These are phyloP conservation scores for Theocolax elegans DNA, from an alignment of 1,140 invertebrate species.

Conservation along the genomic window DNA sequence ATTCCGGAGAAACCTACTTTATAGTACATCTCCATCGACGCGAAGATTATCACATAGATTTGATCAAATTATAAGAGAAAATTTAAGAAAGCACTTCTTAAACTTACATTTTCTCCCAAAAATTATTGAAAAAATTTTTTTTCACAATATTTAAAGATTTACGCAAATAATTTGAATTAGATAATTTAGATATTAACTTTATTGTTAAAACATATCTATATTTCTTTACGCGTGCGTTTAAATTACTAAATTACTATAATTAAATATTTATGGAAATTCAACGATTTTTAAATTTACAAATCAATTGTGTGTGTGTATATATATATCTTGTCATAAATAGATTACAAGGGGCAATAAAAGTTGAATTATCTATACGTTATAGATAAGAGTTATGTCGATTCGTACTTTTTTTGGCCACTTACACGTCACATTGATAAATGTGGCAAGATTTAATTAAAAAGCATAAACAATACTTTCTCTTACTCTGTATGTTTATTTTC, in stretches of 20 bases:
- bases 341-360: not conserved
- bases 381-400: not conserved
- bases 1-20: conserved; percentile 36
- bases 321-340: not conserved
- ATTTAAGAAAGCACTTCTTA: not conserved
- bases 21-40: not conserved
- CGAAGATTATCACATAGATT: conserved; percentile 27
- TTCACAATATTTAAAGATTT: no score
- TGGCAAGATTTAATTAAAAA: conserved; percentile 1
- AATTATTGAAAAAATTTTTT: no score
- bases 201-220: not conserved
- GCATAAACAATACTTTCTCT: not conserved
- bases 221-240: not conserved
- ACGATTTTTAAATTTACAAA: conserved; percentile 5
- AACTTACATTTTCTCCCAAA: no score
- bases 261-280: conserved; percentile 27
- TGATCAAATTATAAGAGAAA: no score
- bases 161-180: no score
- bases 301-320: no score
- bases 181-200: not conserved
- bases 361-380: not conserved
- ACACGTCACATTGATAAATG: not conserved
- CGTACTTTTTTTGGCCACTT: conserved; percentile 5
- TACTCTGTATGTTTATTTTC: not conserved
- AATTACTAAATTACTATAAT: not conserved